Conservation (phyloP, 2,888 invertebrate genomes). For the Athalia cordata region DNA sequence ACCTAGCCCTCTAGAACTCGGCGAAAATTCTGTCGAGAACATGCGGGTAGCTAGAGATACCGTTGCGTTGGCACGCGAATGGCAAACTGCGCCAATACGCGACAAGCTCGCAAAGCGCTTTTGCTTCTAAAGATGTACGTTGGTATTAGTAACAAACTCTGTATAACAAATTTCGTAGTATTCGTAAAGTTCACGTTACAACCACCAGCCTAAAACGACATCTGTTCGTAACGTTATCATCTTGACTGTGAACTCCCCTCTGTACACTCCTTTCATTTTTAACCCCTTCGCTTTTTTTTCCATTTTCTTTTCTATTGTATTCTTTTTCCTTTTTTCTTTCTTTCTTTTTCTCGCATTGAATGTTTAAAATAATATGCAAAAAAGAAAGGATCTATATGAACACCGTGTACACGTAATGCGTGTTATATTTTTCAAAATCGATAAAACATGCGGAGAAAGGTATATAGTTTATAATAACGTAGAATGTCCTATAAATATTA, state of each 20-base stretch:
- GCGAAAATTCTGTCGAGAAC: slow-evolving; percentile 56
- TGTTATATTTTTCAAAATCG: no score
- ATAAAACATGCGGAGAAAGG: no score
- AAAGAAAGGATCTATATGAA: no score
- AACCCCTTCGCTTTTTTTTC: slow-evolving; percentile 36
- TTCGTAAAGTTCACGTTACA: slow-evolving; percentile 58
- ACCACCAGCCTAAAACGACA: slow-evolving; percentile 60
- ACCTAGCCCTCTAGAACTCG: not conserved
- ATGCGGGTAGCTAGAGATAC: slow-evolving; percentile 56
- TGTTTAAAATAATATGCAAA: no score
- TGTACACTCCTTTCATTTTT: slow-evolving; percentile 42
- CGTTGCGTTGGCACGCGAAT: slow-evolving; percentile 39
- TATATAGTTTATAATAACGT: no score
- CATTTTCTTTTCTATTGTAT: slow-evolving; percentile 1
- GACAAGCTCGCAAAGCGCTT: no score
- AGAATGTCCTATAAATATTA: no score
- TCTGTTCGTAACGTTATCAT: slow-evolving; percentile 69
- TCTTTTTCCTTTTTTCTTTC: not conserved
- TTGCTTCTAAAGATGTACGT: no score
- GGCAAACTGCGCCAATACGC: not conserved
- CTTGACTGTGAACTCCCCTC: slow-evolving; percentile 1
- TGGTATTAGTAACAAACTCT: no score
- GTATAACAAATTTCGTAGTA: slow-evolving; percentile 44
- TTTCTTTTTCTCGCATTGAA: no score
- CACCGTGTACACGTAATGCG: no score